Conservation (phyloP, 2,888 invertebrate species). For the Bimastos eiseni region DNA sequence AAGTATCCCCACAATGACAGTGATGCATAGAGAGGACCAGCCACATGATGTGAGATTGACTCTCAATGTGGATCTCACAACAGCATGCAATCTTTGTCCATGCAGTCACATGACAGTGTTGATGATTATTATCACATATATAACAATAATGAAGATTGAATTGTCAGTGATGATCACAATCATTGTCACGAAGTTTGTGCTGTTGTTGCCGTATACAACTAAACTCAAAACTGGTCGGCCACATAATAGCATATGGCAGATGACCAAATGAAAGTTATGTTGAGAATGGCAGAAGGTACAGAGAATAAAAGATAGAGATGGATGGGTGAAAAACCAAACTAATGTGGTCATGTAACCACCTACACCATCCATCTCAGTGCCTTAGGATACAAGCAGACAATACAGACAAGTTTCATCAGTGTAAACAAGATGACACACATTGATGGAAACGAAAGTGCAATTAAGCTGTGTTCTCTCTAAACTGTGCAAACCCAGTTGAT, state of each 20-base stretch:
- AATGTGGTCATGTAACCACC: background rate
- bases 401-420: background rate
- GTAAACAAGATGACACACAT: no score
- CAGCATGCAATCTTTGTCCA: no score
- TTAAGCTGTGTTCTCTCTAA: no score
- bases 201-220: background rate
- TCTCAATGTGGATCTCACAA: no score
- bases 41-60: no score
- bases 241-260: background rate
- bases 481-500: no score
- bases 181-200: background rate
- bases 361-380: background rate
- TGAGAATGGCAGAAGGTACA: background rate
- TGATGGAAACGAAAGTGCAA: no score
- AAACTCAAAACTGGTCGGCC: background rate
- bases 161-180: background rate
- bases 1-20: no score
- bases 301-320: background rate
- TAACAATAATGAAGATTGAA: no score
- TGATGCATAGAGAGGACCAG: no score
- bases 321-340: background rate
- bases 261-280: background rate
- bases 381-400: background rate
- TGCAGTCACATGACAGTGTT: background rate
- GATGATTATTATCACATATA: background rate